Conservation (phyloP, 1,140 invertebrate genomes). For the Diabrotica virgifera region DNA sequence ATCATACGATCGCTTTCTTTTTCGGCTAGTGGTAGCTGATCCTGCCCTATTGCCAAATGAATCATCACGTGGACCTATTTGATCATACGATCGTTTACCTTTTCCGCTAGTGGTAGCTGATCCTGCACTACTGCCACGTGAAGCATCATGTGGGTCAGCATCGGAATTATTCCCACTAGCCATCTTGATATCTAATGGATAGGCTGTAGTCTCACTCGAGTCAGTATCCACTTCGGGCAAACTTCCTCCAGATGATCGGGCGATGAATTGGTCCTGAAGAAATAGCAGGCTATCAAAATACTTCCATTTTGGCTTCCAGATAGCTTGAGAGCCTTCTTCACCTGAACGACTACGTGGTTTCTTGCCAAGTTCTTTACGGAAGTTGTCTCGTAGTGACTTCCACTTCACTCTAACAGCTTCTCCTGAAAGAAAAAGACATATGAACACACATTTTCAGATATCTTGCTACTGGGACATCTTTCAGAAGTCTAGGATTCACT, state of each 20-base stretch:
- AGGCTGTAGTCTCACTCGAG: no score
- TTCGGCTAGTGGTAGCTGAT: no score
- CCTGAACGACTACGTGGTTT: conserved; percentile 1
- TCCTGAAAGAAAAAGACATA: conserved; percentile 4
- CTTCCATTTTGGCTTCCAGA: conserved; percentile 7
- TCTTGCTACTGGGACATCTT: conserved; percentile 9
- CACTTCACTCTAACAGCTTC: conserved; percentile 8
- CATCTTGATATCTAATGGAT: no score
- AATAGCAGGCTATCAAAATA: conserved; percentile 9
- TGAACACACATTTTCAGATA: no score
- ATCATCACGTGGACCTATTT: no score
- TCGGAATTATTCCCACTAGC: no score
- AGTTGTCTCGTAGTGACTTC: conserved; percentile 7
- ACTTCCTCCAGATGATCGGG: conserved; percentile 5
- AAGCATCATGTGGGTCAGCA: no score
- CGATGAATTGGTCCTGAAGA: conserved; percentile 13
- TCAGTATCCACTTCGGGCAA: not conserved
- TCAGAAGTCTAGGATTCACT: conserved; percentile 10
- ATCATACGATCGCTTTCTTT: no score
- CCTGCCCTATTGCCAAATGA: no score
- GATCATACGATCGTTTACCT: no score
- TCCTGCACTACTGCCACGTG: no score
- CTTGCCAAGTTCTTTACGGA: conserved; percentile 9
- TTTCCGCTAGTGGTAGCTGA: no score
- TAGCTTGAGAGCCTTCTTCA: not conserved